Evolutionary conservation across 2,797 vertebrate species (phyloP).

Genomic region (Pitangus sulphuratus): DNA sequence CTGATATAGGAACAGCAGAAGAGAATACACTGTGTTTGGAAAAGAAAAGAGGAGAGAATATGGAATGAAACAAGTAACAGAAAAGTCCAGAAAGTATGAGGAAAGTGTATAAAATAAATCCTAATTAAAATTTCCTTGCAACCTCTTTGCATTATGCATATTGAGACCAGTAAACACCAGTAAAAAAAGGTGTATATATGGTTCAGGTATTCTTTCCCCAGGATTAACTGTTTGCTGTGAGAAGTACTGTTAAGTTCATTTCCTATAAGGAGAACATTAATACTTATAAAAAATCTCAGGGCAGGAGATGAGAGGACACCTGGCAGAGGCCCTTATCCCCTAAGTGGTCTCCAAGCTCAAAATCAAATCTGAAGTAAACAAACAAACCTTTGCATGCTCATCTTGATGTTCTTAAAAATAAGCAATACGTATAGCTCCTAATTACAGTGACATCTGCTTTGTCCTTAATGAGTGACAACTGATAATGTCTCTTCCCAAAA

Average conservation of each 20-base stretch:
- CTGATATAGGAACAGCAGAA: neutral
- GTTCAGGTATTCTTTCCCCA: neutral
- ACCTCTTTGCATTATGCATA: neutral
- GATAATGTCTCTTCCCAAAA: slow-evolving; percentile 6
- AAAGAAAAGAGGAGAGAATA: neutral
- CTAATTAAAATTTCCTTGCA: neutral
- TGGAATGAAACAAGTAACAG: neutral
- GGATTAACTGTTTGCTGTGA: neutral
- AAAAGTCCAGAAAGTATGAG: neutral
- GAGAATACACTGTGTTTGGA: neutral
- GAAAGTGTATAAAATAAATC: neutral
- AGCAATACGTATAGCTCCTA: neutral
- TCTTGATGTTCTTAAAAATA: neutral
- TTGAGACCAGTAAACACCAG: neutral
- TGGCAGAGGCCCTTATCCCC: neutral
- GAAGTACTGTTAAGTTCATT: neutral
- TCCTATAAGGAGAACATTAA: neutral
- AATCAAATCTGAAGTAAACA: slow-evolving; percentile 3
- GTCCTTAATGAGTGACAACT: slow-evolving; percentile 4
- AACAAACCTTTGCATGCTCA: neutral
- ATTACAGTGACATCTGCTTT: slow-evolving; percentile 11
- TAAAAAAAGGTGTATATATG: neutral
- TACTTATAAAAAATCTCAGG: neutral
- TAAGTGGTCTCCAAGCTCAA: neutral
- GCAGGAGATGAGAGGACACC: neutral